Conservation (phyloP, 2,797 vertebrate genomes). For the Pseudochirops cupreus region DNA sequence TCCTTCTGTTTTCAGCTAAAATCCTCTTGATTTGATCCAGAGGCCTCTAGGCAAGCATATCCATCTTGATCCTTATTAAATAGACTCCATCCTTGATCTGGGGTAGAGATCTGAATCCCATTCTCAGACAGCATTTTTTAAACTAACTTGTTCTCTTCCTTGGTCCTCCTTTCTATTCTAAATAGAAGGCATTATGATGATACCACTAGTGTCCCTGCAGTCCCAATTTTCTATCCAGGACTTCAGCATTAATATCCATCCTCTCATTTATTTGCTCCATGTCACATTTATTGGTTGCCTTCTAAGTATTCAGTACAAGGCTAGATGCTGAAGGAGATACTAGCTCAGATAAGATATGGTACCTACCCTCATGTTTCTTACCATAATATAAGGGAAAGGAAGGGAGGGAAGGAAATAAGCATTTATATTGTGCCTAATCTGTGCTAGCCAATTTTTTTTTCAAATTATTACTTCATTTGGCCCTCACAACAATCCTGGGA, state of each 20-base stretch:
- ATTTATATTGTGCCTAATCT: neutral
- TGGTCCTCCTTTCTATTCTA: neutral
- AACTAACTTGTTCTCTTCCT: neutral
- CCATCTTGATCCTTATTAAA: slow-evolving; percentile 1
- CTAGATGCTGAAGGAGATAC: neutral
- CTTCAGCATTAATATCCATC: neutral
- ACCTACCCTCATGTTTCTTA: neutral
- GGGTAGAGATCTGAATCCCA: neutral
- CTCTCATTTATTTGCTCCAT: neutral
- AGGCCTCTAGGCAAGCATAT: neutral
- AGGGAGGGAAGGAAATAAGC: neutral
- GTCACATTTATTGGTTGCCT: neutral
- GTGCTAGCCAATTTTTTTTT: neutral
- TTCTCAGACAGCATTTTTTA: neutral
- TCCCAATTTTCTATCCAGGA: neutral
- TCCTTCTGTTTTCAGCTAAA: neutral
- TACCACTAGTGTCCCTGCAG: neutral
- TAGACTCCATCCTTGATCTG: neutral
- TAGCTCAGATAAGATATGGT: neutral
- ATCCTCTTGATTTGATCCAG: neutral
- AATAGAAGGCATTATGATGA: neutral
- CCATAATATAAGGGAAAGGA: neutral
- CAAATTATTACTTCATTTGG: neutral
- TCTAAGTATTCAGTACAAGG: neutral
- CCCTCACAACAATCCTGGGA: neutral